These are phyloP conservation scores for Electrona antarctica DNA, from an alignment of 2,113 vertebrate species.

Conservation along the genomic window DNA sequence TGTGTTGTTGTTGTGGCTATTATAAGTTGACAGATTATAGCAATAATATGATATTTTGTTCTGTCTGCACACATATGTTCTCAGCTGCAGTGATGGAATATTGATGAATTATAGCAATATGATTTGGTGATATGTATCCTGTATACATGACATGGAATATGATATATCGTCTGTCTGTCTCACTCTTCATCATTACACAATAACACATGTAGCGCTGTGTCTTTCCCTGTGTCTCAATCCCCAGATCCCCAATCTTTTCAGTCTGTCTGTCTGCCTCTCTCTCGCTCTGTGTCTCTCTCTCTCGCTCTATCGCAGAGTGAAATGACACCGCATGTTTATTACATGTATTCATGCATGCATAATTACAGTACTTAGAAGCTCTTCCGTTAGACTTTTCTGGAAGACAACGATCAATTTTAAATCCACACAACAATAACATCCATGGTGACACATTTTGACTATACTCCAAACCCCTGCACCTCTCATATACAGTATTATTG, in stretches of 20 bases:
- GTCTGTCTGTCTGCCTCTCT: too few species aligned
- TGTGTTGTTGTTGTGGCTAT: constrained; percentile 16
- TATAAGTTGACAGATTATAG: constrained; percentile 27
- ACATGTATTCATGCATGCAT: constrained; percentile 58
- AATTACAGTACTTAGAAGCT: constrained; percentile 52
- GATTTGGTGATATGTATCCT: constrained; percentile 23
- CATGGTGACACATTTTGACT: constrained; percentile 27
- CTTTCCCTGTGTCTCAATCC: too few species aligned
- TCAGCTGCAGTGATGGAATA: constrained; percentile 21
- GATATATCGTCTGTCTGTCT: constrained; percentile 43
- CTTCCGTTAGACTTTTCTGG: constrained; percentile 41
- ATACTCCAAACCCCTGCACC: constrained; percentile 11
- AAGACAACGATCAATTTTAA: constrained; percentile 66
- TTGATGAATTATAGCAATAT: constrained; percentile 10
- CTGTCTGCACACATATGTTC: constrained; percentile 23
- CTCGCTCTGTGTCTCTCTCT: too few species aligned
- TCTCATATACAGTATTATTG: constrained; percentile 28
- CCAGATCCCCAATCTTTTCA: too few species aligned
- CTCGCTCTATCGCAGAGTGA: constrained; percentile 13
- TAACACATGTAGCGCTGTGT: constrained; percentile 27
- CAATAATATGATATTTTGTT: constrained; percentile 19
- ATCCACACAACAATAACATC: constrained; percentile 59
- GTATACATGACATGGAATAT: constrained; percentile 30
- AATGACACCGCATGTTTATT: constrained; percentile 35
- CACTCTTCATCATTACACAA: constrained; percentile 32